phyloP scores from a whole-genome alignment of 2,113 vertebrate species.

The Oriolus oriolus region DNA sequence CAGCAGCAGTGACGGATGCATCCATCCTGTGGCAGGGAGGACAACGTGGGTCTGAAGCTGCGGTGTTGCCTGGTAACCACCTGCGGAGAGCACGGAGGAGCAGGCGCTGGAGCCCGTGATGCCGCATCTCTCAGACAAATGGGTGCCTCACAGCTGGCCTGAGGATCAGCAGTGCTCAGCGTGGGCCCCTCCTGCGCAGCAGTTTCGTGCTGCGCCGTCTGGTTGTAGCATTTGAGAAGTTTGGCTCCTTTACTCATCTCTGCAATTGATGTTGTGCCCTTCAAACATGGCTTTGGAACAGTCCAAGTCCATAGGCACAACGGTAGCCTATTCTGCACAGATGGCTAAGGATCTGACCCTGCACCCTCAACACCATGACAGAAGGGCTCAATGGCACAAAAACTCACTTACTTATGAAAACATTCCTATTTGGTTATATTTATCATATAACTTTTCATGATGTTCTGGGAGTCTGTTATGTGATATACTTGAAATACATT shows the following conservation, averaged over 20 bases:
- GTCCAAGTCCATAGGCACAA: rapidly evolving
- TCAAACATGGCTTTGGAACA: background rate
- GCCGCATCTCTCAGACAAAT: background rate
- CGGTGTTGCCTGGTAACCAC: conserved; percentile 45
- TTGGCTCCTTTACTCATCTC: background rate
- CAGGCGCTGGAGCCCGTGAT: background rate
- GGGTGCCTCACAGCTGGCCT: conserved; percentile 5
- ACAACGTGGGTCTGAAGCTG: background rate
- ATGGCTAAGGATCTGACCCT: background rate
- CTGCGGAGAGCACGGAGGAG: background rate
- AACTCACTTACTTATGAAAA: background rate
- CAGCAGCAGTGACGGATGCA: background rate
- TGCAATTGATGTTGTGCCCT: background rate
- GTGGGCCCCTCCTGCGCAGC: background rate
- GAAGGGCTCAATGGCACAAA: background rate
- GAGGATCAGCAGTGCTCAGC: background rate
- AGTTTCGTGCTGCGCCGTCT: rapidly evolving
- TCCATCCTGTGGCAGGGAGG: background rate
- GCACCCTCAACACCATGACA: background rate
- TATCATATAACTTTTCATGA: background rate
- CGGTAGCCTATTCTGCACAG: background rate
- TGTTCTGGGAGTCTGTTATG: background rate
- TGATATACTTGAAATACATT: background rate
- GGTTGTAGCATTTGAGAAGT: background rate
- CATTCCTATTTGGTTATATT: conserved; percentile 19